These are phyloP conservation scores for Podarcis raffonei DNA, from an alignment of 2,113 vertebrate species.

Conservation along the genomic window DNA sequence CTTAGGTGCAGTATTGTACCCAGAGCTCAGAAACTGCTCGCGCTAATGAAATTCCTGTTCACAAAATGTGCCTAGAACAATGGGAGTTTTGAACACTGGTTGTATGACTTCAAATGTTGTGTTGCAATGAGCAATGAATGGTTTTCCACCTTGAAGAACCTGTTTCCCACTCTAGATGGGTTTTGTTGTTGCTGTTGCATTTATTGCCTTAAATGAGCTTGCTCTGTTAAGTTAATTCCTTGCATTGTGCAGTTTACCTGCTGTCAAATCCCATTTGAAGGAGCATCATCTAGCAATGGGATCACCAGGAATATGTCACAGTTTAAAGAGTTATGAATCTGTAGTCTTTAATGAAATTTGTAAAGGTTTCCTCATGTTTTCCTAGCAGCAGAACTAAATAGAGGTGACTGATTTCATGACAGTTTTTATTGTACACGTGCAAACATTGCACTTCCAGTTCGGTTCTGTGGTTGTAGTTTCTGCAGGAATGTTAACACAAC, in stretches of 20 bases:
- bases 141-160: slow-evolving; percentile 57
- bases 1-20: no score
- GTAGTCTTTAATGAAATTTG: slow-evolving; percentile 65
- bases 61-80: no score
- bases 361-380: slow-evolving; percentile 38
- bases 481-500: neutral
- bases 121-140: slow-evolving; percentile 41
- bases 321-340: slow-evolving; percentile 65
- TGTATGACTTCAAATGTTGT: neutral
- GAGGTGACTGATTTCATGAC: slow-evolving; percentile 24
- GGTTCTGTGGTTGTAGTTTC: neutral
- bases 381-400: slow-evolving; percentile 18
- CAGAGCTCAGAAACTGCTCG: no score
- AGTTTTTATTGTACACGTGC: neutral
- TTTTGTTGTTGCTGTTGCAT: slow-evolving; percentile 8
- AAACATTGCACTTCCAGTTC: neutral
- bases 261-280: slow-evolving; percentile 68
- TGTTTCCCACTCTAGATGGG: slow-evolving; percentile 54
- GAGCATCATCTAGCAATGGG: slow-evolving; percentile 45
- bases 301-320: slow-evolving; percentile 64
- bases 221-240: slow-evolving; percentile 42
- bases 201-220: slow-evolving; percentile 51
- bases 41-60: no score
- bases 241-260: slow-evolving; percentile 68
- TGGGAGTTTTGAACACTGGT: no score